Base-by-base conservation (phyloP, 2,113 vertebrate species). In the Cololabis saira region DNA sequence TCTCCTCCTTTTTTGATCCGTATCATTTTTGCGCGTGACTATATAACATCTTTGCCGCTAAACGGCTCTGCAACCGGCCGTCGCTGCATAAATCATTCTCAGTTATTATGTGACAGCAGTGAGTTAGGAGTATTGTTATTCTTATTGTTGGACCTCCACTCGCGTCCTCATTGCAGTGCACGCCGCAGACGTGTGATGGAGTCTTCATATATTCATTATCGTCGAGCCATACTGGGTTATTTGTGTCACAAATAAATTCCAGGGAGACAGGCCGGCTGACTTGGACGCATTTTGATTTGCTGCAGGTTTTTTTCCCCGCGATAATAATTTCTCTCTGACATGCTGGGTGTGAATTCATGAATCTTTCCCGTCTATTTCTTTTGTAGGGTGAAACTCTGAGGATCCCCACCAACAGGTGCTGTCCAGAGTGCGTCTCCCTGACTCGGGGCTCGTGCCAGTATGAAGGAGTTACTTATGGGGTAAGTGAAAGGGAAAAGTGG, bases 371-470 rank as follows among this genome's bases (percentile, higher is more conserved):
- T 69, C 18, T 77, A 1, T 64, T 14, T 54, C 70, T 33, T 83
- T 59, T n/a, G 41, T 19, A 99, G 97, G 96, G 96, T 12, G 94
- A 97, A 78, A 90, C 90, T 27, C 87, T 98, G 58, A 94, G 88
- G 65, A 94, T 97, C 74, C 84, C 91, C 4, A 84, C 95, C 72
- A 95, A 94, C 82, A 73, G 91, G 41, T 98, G 97, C 87, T 99
- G 97, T 71, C 97, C 97, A 0, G 86, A 94, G 66, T 99, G 97
- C 64, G 73, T 89, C 24, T 76, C 83, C 1, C 83, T 53, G 47
- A 90, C 84, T 0, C 61, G 91, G 24, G 94, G 87, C 21, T 93
- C 88, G 67, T 99, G 97, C 87, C 94, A 82, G 60, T 83, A 96
- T 0, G 84, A 95, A 67, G 94, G 94, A 70, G 73, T 77, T 64